A percentile compares a stretch with the other conserved stretches of the same genome.
Conservation (phyloP, 2,113 vertebrate genomes). For the Cyanistes caeruleus region DNA sequence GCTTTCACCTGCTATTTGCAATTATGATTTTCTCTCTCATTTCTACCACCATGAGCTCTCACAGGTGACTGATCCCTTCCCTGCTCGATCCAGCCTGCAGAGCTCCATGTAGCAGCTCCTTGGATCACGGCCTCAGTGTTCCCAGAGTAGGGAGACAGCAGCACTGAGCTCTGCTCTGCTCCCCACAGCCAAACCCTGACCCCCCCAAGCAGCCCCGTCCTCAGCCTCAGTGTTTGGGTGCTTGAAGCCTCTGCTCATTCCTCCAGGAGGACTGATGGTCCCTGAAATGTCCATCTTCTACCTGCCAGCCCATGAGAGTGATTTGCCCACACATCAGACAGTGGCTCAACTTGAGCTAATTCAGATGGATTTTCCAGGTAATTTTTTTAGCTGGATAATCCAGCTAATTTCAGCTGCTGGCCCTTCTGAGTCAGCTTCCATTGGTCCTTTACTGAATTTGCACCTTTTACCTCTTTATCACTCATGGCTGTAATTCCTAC, state of each 20-base stretch:
- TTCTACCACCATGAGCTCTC: not conserved
- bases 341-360: not conserved
- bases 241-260: not conserved
- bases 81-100: not conserved
- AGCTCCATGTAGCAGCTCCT: not conserved
- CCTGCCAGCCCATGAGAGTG: not conserved
- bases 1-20: not conserved
- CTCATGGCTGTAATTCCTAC: not conserved
- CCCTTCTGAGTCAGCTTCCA: not conserved
- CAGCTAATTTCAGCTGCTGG: not conserved
- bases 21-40: not conserved
- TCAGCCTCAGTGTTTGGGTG: not conserved
- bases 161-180: not conserved
- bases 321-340: not conserved
- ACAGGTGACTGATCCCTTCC: not conserved
- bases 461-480: not conserved
- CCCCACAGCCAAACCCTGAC: not conserved
- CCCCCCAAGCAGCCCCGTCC: rapidly evolving
- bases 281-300: not conserved
- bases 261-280: not conserved
- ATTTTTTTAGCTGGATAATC: not conserved
- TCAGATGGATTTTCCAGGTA: not conserved
- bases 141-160: not conserved
- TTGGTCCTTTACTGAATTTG: not conserved
- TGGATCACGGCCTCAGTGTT: rapidly evolving